Base-by-base conservation (phyloP, 30 jellyfish, hydroid and myxozoan genomes). In the Aurelia aurita complex sp. Pacific region DNA sequence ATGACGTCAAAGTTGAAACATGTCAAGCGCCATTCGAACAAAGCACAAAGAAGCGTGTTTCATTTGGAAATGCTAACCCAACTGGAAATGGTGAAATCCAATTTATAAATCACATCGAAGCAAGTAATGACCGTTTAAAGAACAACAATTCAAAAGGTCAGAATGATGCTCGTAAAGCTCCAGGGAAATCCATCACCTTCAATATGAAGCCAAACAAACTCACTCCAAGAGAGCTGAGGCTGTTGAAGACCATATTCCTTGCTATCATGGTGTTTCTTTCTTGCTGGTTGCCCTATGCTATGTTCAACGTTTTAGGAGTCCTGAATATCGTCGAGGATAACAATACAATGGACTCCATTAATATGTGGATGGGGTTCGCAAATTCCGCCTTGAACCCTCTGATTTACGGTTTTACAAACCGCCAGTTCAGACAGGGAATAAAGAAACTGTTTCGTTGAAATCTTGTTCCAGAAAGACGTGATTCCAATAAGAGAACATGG, bases 331-430 rank as follows among this genome's bases (percentile, higher is more conserved):
- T 71, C 8, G 76, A 55, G 19, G 89, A 67, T 55, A 85, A 54
- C 87, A 79, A 79, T 53, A 79, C 89, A 10, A 60, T 91, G 64
- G 94, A 81, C 72, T 67, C 96, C 4, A 16, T 91, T 17, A 91
- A 89, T 64, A 91, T 91, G 98, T 91, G 98, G 98, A 46, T 91
- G 83, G 98, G 98, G 38, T 91, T 91, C 63, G 83, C 83, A 12
- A 91, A 91, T 50, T 76, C 94, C 13, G 96, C 98, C 0, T 59
- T 91, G 73, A 91, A 91, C 80, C 98, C 98, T 6, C 46, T 91
- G 5, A 29, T 91, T 7, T 91, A 91, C 69, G 98, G 98, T 19
- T 59, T 91, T 43, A 57, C 89, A 42, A 91, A 91, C 67, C 80
- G 81, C 3, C 98, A 91, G 79, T 85, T 91, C 77, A 80, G 91